A percentile compares a stretch with the other conserved stretches of the same genome.
These are phyloP conservation scores for Gobionotothen gibberifrons DNA, from an alignment of 2,797 vertebrate genomes.

Conservation along the genomic window DNA sequence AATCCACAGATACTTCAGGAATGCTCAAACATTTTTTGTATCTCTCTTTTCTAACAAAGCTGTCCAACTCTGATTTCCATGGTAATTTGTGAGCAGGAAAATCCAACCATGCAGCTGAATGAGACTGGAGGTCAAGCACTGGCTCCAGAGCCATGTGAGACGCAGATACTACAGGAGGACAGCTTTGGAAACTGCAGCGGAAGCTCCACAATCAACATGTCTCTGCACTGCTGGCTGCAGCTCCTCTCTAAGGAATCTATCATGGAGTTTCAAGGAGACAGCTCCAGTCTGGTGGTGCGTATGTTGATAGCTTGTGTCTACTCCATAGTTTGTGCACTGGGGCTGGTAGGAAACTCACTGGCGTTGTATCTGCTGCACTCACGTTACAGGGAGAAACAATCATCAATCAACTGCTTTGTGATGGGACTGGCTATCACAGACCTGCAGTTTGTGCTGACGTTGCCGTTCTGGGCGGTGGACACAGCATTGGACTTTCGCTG, in stretches of 20 bases:
- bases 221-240: constrained; percentile 85
- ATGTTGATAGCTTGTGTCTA: constrained; percentile 85
- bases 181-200: constrained; percentile 70
- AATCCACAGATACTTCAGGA: background rate
- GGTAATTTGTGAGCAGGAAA: constrained; percentile 48
- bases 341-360: constrained; percentile 85
- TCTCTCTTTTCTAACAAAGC: constrained; percentile 10
- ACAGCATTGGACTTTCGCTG: constrained; percentile 85
- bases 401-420: constrained; percentile 84
- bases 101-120: constrained; percentile 77
- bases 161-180: constrained; percentile 71
- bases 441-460: constrained; percentile 84
- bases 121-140: constrained; percentile 69
- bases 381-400: constrained; percentile 83
- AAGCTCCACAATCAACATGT: constrained; percentile 74
- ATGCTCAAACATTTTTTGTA: constrained; percentile 35
- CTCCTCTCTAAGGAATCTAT: constrained; percentile 81
- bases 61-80: constrained; percentile 33
- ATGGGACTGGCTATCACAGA: constrained; percentile 85
- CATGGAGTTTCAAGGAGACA: constrained; percentile 80
- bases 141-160: constrained; percentile 75
- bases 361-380: constrained; percentile 86
- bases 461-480: constrained; percentile 86
- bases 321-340: constrained; percentile 84
- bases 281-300: constrained; percentile 79